phyloP scores from a whole-genome alignment of 2,888 invertebrate species.

The Drosophila basisetae region DNA sequence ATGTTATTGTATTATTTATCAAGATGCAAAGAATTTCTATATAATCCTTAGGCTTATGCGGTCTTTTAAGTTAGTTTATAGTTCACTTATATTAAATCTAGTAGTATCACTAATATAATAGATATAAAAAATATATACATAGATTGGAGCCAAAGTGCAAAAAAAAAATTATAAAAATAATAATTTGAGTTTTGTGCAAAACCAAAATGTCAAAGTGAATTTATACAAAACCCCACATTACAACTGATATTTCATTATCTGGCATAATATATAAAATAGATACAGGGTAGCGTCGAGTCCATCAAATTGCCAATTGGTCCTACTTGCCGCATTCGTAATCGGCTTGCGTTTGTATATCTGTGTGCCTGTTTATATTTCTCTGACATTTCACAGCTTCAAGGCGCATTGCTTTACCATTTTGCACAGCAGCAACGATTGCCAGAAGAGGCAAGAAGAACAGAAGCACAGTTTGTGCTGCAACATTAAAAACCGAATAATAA shows the following conservation, averaged over 20 bases:
- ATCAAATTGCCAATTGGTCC: background rate
- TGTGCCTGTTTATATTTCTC: conserved; percentile 21
- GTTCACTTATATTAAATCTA: background rate
- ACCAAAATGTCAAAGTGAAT: background rate
- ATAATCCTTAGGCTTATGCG: background rate
- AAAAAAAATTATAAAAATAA: background rate
- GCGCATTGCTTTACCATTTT: conserved; percentile 16
- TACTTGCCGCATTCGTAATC: conserved; percentile 26
- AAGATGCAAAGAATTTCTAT: background rate
- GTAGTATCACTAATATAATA: background rate
- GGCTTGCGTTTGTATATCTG: conserved; percentile 16
- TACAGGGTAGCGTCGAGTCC: background rate
- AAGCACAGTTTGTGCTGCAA: conserved; percentile 40
- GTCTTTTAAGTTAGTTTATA: background rate
- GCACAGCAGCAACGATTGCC: conserved; percentile 5
- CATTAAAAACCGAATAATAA: conserved; percentile 70
- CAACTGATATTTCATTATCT: background rate
- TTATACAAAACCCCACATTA: fast-evolving
- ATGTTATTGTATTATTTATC: background rate
- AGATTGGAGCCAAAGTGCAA: background rate
- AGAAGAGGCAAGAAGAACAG: conserved; percentile 1
- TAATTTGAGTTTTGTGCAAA: background rate
- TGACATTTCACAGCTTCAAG: conserved; percentile 45
- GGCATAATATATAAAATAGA: background rate
- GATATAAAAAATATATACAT: background rate